Base-by-base conservation (phyloP, 2,113 vertebrate genomes). In the Sceloporus undulatus region DNA sequence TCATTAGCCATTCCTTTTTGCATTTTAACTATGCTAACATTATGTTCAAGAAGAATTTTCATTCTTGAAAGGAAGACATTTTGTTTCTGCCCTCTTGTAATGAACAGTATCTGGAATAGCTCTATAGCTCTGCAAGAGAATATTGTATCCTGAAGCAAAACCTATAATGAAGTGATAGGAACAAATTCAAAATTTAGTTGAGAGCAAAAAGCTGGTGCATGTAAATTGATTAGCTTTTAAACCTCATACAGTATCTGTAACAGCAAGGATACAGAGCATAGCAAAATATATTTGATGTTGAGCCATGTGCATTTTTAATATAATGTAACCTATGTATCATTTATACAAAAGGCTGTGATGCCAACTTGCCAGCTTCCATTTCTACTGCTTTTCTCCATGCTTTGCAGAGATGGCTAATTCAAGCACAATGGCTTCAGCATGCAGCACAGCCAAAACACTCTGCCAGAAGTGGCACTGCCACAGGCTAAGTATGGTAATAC, bases 191-290 rank as follows among this genome's bases (percentile, higher is more conserved):
- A 56, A 27, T 56, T 21, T 21, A 86, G 27, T 71, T 83, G 34
- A 70, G 48, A 75, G 83, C 48, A 52, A 68, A 76, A 80, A 34
- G 40, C 54, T 76, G 71, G 27, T 59, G 23, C 34, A 56, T 73
- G 6, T 75, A 62, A 73, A 71, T 56, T n/a, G n/a, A 70, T 86
- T 86, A 34, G 48, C 42, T 79, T 38, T 79, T 42, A 86, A 86
- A 86, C 29, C 76, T 84, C 82, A 70, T 19, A n/a, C n/a, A n/a
- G n/a, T n/a, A 79, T 70, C 42, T 18, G 34, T 48, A 70, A 85
- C 14, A 52, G 29, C 11, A 71, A 86, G 62, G 11, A 86, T 16
- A 70, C 34, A 56, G 76, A 86, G 52, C 19, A 70, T 38, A 70
- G 3, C 66, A 38, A 70, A 48, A 59, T 80, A 81, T 73, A 87